phyloP scores from a whole-genome alignment of 1,140 invertebrate species.

The Camponotus pennsylvanicus region DNA sequence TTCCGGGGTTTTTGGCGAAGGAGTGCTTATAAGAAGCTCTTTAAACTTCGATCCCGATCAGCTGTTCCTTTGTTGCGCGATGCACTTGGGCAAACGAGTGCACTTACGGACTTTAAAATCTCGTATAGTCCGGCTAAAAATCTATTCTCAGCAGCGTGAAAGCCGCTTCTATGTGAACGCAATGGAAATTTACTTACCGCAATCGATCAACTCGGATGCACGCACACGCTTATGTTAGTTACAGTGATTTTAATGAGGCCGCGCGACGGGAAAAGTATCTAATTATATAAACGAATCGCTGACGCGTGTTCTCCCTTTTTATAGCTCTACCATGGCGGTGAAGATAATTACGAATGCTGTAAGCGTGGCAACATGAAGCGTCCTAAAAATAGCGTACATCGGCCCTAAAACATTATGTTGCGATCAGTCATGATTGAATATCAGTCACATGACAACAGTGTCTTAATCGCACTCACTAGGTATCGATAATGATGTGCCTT shows the following conservation, averaged over 20 bases:
- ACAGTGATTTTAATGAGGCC: slow-evolving; percentile 57
- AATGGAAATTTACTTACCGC: slow-evolving; percentile 50
- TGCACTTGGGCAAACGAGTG: background rate
- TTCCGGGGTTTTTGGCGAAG: background rate
- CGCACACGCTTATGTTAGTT: slow-evolving; percentile 21
- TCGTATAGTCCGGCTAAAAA: slow-evolving; percentile 22
- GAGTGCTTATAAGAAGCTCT: background rate
- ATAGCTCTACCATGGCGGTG: slow-evolving; percentile 2
- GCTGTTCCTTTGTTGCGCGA: slow-evolving; percentile 32
- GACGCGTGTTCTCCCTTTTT: slow-evolving; percentile 41
- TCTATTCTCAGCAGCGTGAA: slow-evolving; percentile 25
- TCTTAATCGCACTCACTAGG: background rate
- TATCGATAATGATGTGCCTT: background rate
- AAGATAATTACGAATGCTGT: slow-evolving; percentile 44
- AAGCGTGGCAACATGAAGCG: background rate
- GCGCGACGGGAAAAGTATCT: slow-evolving; percentile 43
- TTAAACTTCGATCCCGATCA: slow-evolving; percentile 14
- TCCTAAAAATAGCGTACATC: slow-evolving; percentile 21
- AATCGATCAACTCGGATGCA: slow-evolving; percentile 46
- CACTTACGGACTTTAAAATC: slow-evolving; percentile 33
- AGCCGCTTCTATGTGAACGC: slow-evolving; percentile 13
- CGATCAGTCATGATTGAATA: background rate
- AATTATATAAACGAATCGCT: slow-evolving; percentile 58
- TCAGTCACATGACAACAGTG: background rate
- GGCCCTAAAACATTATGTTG: background rate